These are phyloP conservation scores for Archilochus colubris DNA, from an alignment of 2,113 vertebrate genomes.

Conservation along the genomic window DNA sequence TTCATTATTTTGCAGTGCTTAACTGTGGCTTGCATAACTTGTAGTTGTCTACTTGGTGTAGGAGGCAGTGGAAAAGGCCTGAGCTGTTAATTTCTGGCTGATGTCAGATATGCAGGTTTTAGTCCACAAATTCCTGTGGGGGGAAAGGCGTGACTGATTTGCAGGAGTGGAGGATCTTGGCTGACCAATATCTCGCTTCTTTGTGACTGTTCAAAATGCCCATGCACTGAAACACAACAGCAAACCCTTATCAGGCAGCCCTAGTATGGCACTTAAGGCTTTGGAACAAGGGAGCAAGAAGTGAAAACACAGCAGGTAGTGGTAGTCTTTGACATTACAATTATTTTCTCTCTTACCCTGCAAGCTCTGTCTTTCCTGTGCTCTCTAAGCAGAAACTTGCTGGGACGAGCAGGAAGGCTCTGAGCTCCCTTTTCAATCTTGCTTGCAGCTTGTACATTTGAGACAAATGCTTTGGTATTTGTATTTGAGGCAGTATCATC, in stretches of 20 bases:
- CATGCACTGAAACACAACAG: neutral
- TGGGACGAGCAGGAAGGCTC: neutral
- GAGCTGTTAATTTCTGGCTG: neutral
- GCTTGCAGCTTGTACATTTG: neutral
- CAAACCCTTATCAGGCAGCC: neutral
- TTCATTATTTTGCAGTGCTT: neutral
- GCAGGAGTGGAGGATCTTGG: neutral
- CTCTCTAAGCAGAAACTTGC: neutral
- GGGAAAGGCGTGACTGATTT: neutral
- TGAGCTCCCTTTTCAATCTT: neutral
- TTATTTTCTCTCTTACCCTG: neutral
- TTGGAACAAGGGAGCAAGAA: neutral
- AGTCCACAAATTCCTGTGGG: neutral
- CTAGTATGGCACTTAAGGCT: neutral
- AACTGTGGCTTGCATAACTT: neutral
- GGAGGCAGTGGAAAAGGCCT: neutral
- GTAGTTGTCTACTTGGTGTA: rapidly evolving
- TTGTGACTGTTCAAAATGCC: neutral
- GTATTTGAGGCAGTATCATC: rapidly evolving
- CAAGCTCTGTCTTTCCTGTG: rapidly evolving
- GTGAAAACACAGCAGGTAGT: neutral
- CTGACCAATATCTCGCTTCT: neutral
- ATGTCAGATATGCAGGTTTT: neutral
- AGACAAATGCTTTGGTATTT: neutral
- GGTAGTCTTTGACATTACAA: neutral